These are phyloP conservation scores for Acleris holmiana DNA, from an alignment of 2,888 invertebrate genomes.

Conservation along the genomic window DNA sequence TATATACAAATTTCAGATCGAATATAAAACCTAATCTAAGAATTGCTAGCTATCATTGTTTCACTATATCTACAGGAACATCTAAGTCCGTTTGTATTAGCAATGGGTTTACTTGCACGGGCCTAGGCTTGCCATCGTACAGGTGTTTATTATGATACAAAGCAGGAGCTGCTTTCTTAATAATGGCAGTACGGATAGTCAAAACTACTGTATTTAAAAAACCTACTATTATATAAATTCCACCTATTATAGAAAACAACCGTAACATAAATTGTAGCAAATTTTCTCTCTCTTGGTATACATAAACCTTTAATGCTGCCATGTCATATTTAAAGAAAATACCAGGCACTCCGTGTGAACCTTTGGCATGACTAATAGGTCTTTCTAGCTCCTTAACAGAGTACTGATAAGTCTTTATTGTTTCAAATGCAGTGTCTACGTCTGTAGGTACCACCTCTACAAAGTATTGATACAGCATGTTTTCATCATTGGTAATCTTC, in stretches of 20 bases:
- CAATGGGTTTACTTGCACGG: slow-evolving; percentile 58
- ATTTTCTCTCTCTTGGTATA: slow-evolving; percentile 91
- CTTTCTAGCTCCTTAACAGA: slow-evolving; percentile 95
- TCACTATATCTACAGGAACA: slow-evolving; percentile 68
- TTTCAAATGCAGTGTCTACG: slow-evolving; percentile 90
- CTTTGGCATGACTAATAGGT: slow-evolving; percentile 87
- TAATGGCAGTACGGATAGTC: slow-evolving; percentile 54
- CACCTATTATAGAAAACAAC: slow-evolving; percentile 95
- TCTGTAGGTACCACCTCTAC: slow-evolving; percentile 98
- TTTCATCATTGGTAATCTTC: slow-evolving; percentile 88
- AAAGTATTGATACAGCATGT: slow-evolving; percentile 95
- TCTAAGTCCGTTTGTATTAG: slow-evolving; percentile 63
- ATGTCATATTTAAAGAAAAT: slow-evolving; percentile 98
- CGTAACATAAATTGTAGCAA: slow-evolving; percentile 92
- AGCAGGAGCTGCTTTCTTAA: slow-evolving; percentile 48
- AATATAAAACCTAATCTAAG: slow-evolving; percentile 31
- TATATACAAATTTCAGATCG: slow-evolving; percentile 33
- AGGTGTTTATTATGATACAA: slow-evolving; percentile 45
- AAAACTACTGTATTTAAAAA: slow-evolving; percentile 67
- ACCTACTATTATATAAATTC: slow-evolving; percentile 95
- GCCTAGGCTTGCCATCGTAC: slow-evolving; percentile 45
- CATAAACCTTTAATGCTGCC: slow-evolving; percentile 93
- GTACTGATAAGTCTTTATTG: slow-evolving; percentile 94
- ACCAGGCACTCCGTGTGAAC: slow-evolving; percentile 97
- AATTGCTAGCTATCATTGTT: slow-evolving; percentile 60